phyloP scores from a whole-genome alignment of 2,113 vertebrate species.

The Saccopteryx bilineata region DNA sequence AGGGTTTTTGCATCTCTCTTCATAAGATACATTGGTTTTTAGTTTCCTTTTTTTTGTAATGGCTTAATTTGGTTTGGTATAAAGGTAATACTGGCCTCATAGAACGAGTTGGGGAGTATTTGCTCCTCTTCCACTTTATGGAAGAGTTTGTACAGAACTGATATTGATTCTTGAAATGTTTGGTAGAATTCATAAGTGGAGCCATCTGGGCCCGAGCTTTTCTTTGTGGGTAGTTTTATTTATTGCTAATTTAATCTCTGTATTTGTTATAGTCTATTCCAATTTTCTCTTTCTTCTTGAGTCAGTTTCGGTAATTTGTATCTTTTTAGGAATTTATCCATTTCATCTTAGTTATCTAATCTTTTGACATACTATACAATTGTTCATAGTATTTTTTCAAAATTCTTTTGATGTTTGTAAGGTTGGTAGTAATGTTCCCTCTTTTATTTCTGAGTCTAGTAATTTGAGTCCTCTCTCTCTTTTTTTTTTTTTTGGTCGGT shows the following conservation, averaged over 20 bases:
- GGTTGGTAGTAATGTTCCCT: not conserved
- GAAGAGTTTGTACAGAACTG: conserved; percentile 11
- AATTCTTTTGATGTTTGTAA: conserved; percentile 37
- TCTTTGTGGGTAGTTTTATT: not conserved
- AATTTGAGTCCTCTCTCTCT: not conserved
- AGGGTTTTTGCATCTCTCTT: not conserved
- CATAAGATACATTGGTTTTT: not conserved
- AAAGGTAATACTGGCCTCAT: not conserved
- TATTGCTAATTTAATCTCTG: not conserved
- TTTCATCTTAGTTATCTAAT: conserved; percentile 3
- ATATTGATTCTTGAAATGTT: not conserved
- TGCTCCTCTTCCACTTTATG: conserved; percentile 10
- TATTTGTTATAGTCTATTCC: not conserved
- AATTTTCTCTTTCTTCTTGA: conserved; percentile 40
- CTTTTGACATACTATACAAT: not conserved
- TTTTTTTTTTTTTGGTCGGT: not conserved
- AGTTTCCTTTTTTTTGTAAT: conserved; percentile 7
- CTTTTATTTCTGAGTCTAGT: conserved; percentile 18
- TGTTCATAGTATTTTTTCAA: not conserved
- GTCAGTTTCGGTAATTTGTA: conserved; percentile 24
- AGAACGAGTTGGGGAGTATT: not conserved
- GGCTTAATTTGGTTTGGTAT: not conserved
- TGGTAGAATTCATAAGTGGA: not conserved
- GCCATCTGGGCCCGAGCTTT: not conserved
- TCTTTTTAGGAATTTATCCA: not conserved